Evolutionary conservation across 2,113 vertebrate genomes (phyloP).

Genomic region (Lichenostomus cassidix): DNA sequence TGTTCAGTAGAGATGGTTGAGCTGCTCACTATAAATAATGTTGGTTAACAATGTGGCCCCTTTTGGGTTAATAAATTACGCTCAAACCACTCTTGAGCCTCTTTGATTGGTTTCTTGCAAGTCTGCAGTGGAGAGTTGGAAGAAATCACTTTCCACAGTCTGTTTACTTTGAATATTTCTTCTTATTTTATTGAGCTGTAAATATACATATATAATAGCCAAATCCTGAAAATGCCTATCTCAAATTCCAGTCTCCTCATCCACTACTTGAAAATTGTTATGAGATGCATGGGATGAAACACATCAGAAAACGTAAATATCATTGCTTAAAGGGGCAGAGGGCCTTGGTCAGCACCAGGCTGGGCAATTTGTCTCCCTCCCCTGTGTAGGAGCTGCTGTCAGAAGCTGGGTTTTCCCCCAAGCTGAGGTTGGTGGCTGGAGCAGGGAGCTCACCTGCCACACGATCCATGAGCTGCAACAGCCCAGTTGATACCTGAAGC

Average conservation of each 20-base stretch:
- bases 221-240: background rate
- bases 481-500: rapidly evolving
- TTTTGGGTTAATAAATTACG: constrained; percentile 48
- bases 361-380: background rate
- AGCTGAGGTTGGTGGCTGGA: background rate
- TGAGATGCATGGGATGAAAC: background rate
- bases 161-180: constrained; percentile 39
- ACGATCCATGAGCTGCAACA: rapidly evolving
- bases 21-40: constrained; percentile 48
- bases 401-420: rapidly evolving
- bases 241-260: background rate
- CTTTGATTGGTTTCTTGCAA: constrained; percentile 49
- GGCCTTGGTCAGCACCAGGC: rapidly evolving
- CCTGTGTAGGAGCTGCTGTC: rapidly evolving
- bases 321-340: background rate
- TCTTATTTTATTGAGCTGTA: constrained; percentile 23
- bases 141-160: constrained; percentile 44
- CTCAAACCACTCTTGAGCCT: constrained; percentile 17
- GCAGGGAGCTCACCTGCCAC: background rate
- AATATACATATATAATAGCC: background rate
- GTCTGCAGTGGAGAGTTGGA: constrained; percentile 39
- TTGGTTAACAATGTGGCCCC: constrained; percentile 32
- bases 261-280: background rate
- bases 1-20: constrained; percentile 32
- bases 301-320: background rate